Percentiles rank a stretch among this genome's conserved stretches.
These are phyloP conservation scores for Tenthredo mesomela DNA, from an alignment of 2,888 invertebrate species.

Conservation along the genomic window DNA sequence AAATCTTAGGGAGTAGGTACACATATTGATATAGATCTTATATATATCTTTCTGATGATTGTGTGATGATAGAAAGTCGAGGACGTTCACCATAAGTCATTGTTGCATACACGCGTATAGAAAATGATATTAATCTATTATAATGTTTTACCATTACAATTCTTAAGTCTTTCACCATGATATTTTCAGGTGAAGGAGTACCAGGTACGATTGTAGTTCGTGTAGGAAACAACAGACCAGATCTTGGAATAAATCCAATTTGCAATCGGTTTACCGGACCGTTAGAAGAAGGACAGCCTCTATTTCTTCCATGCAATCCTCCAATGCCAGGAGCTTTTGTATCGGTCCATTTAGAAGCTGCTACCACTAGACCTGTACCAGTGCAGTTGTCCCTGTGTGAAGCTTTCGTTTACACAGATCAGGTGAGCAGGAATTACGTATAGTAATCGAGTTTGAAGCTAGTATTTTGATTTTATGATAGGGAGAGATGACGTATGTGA, in stretches of 20 bases:
- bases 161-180: not conserved
- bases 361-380: conserved; percentile 73
- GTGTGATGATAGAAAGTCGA: not conserved
- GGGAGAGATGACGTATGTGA: not conserved
- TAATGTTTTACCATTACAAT: not conserved
- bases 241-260: conserved; percentile 93
- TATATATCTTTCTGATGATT: not conserved
- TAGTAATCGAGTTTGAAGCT: no score
- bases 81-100: not conserved
- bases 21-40: not conserved
- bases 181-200: conserved; percentile 83
- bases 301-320: conserved; percentile 95
- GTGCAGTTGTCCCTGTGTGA: conserved; percentile 94
- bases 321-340: conserved; percentile 98
- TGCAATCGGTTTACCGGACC: conserved; percentile 94
- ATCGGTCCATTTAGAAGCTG: conserved; percentile 92
- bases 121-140: not conserved
- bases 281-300: conserved; percentile 93
- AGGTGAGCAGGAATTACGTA: conserved; percentile 73
- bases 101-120: not conserved
- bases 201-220: conserved; percentile 93
- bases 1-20: no score
- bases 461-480: not conserved
- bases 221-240: conserved; percentile 95
- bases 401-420: conserved; percentile 96